Evolutionary conservation across 1,140 invertebrate species (phyloP).

Genomic region (Phortica variegata): DNA sequence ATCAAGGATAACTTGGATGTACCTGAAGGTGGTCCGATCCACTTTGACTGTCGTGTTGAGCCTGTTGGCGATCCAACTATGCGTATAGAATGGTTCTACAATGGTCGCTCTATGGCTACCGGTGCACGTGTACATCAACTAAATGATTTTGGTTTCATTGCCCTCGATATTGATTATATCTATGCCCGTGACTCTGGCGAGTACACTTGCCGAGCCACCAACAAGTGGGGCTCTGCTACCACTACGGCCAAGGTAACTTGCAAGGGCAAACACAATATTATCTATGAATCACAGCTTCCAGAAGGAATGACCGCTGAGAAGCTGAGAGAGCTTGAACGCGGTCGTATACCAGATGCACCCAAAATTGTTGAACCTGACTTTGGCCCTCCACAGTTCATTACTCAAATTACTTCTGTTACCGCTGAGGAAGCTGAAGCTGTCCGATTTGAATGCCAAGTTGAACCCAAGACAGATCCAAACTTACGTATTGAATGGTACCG

Average conservation of each 20-base stretch:
- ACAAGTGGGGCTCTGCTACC: constrained; percentile 81
- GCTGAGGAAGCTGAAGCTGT: constrained; percentile 88
- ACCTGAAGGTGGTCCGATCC: constrained; percentile 81
- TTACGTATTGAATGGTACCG: constrained; percentile 90
- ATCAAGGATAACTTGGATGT: constrained; percentile 81
- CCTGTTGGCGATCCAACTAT: constrained; percentile 83
- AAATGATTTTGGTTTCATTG: constrained; percentile 92
- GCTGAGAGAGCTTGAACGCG: constrained; percentile 87
- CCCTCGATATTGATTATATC: constrained; percentile 83
- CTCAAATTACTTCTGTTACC: constrained; percentile 77
- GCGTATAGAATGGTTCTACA: constrained; percentile 93
- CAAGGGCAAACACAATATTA: constrained; percentile 83
- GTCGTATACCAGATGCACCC: constrained; percentile 70
- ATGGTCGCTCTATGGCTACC: constrained; percentile 84
- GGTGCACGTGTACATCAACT: constrained; percentile 87
- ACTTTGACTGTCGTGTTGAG: constrained; percentile 90
- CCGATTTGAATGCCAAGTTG: constrained; percentile 91
- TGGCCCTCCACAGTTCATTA: constrained; percentile 79
- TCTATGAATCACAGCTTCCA: constrained; percentile 89
- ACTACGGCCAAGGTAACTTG: constrained; percentile 81
- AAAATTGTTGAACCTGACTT: constrained; percentile 66
- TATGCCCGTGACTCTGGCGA: constrained; percentile 83
- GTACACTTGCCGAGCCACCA: constrained; percentile 81
- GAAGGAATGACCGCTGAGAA: constrained; percentile 90
- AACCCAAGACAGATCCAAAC: constrained; percentile 92